Evolutionary conservation across 2,113 vertebrate genomes (phyloP).

Genomic region (Progne subis): DNA sequence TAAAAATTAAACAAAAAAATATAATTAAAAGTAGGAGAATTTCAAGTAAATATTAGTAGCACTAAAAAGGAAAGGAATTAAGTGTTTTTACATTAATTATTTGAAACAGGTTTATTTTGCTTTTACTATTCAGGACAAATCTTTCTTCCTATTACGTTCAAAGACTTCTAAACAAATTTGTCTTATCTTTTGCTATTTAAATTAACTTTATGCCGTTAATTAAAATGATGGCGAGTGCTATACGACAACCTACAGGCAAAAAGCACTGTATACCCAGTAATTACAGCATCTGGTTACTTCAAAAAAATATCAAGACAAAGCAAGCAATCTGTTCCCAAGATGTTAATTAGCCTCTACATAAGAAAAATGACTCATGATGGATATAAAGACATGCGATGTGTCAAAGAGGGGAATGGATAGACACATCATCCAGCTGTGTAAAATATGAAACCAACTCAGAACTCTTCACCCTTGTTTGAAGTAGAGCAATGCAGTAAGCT

Average conservation of each 20-base stretch:
- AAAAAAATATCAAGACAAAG: conserved; percentile 7
- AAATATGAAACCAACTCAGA: background rate
- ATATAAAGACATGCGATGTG: background rate
- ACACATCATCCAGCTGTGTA: background rate
- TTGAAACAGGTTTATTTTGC: background rate
- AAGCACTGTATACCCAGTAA: background rate
- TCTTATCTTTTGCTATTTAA: conserved; percentile 19
- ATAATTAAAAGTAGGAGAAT: background rate
- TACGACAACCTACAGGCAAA: background rate
- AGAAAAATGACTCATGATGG: background rate
- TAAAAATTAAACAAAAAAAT: background rate
- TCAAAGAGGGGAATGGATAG: background rate
- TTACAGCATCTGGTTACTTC: conserved; percentile 30
- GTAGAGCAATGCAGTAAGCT: background rate
- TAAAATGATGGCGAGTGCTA: conserved; percentile 15
- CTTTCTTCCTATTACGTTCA: background rate
- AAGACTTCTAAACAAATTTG: conserved; percentile 13
- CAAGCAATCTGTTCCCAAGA: conserved; percentile 37
- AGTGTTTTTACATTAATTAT: background rate
- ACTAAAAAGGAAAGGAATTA: background rate
- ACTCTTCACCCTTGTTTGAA: background rate
- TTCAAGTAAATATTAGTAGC: background rate
- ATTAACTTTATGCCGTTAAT: background rate
- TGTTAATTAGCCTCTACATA: conserved; percentile 1
- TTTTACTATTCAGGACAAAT: background rate